Evolutionary conservation across 2,797 vertebrate genomes (phyloP).

Genomic region (Ctenochaetus hawaiiensis): DNA sequence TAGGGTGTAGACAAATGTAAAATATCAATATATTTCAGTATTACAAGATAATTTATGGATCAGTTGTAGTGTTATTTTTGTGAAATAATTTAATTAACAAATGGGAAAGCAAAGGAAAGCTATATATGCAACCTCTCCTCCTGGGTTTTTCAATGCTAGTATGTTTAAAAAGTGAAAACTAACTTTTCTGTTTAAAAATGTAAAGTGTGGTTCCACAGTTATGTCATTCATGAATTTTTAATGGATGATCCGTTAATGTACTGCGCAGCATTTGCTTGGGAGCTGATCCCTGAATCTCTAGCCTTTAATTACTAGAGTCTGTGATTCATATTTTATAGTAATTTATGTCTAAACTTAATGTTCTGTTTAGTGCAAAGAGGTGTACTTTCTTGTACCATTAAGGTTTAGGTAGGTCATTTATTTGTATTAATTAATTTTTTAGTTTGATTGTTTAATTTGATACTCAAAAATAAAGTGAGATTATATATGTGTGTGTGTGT

Average conservation of each 20-base stretch:
- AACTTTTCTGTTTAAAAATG: constrained; percentile 44
- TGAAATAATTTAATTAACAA: background rate
- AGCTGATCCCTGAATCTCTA: constrained; percentile 29
- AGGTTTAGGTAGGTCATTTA: no score
- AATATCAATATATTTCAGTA: background rate
- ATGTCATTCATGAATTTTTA: constrained; percentile 40
- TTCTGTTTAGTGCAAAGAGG: background rate
- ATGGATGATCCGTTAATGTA: constrained; percentile 30
- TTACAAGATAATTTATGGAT: background rate
- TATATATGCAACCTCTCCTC: rapidly evolving
- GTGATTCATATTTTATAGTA: constrained; percentile 32
- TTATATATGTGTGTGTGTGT: no score
- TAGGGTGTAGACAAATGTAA: background rate
- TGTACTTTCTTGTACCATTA: background rate
- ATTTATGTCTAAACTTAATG: constrained; percentile 46
- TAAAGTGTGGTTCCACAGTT: constrained; percentile 10
- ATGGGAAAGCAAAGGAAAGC: no score
- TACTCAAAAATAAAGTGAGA: no score
- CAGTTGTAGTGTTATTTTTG: background rate
- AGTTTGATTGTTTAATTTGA: no score
- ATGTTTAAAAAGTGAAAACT: constrained; percentile 33
- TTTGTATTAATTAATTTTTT: no score
- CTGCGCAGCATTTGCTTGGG: constrained; percentile 22
- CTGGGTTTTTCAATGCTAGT: background rate
- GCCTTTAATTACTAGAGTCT: constrained; percentile 24